A percentile compares a stretch with the other conserved stretches of the same genome.
Conservation (phyloP, 2,888 invertebrate genomes). For the Emmelina monodactyla region DNA sequence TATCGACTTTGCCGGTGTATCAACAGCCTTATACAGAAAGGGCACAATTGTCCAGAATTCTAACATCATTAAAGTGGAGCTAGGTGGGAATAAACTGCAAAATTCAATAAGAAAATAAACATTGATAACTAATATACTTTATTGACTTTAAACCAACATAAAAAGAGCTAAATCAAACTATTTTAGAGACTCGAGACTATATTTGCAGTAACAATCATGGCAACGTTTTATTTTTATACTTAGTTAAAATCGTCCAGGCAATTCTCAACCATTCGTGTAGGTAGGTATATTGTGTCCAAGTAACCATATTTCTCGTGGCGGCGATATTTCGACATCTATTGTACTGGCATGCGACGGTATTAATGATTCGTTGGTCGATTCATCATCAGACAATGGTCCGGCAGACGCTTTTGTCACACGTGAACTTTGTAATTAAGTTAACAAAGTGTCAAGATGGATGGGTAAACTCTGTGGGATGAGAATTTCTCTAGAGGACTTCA, state of each 20-base stretch:
- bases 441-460: conserved; percentile 29
- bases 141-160: too few relatives aligned
- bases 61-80: background rate
- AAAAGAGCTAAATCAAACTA: too few relatives aligned
- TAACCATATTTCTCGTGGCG: conserved; percentile 15
- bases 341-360: conserved; percentile 20
- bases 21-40: conserved; percentile 11
- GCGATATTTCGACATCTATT: conserved; percentile 28
- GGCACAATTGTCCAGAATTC: conserved; percentile 11
- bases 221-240: too few relatives aligned
- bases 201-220: too few relatives aligned
- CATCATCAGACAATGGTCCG: conserved; percentile 27
- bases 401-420: conserved; percentile 30
- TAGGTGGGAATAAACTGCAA: too few relatives aligned
- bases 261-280: too few relatives aligned
- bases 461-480: conserved; percentile 4
- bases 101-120: too few relatives aligned
- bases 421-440: conserved; percentile 30
- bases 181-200: too few relatives aligned
- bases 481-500: too few relatives aligned
- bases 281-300: conserved; percentile 9
- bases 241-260: too few relatives aligned
- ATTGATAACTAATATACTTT: too few relatives aligned
- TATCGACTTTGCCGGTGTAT: conserved; percentile 8
- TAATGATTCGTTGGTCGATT: conserved; percentile 27